Percentiles rank a stretch among this genome's conserved stretches.
These are phyloP conservation scores for Pyrgus malvae DNA, from an alignment of 2,888 invertebrate species.

Conservation along the genomic window DNA sequence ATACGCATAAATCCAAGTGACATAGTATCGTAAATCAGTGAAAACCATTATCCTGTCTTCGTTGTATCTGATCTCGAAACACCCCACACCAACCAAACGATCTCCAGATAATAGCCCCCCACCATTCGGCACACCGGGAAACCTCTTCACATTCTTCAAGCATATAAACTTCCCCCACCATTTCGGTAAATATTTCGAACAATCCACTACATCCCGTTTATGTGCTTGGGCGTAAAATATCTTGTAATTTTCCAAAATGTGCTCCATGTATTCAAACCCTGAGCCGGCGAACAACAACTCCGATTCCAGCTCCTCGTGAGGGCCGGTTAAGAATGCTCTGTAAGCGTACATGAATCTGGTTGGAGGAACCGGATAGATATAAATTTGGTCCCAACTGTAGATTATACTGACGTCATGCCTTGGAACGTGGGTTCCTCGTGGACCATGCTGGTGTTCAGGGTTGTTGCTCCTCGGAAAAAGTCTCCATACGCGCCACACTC, in stretches of 20 bases:
- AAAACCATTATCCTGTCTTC: slow-evolving; percentile 54
- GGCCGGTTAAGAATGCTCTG: slow-evolving; percentile 27
- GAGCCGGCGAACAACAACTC: slow-evolving; percentile 45
- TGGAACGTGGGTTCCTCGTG: slow-evolving; percentile 48
- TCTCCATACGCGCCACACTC: slow-evolving; percentile 49
- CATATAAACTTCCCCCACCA: slow-evolving; percentile 65
- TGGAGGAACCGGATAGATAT: slow-evolving; percentile 34
- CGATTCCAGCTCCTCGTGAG: background rate
- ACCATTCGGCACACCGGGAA: slow-evolving; percentile 51
- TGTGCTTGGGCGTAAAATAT: slow-evolving; percentile 38
- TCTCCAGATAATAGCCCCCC: slow-evolving; percentile 39
- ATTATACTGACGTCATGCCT: slow-evolving; percentile 52
- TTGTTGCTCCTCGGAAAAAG: slow-evolving; percentile 48
- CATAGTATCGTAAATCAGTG: slow-evolving; percentile 57
- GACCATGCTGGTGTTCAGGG: slow-evolving; percentile 58
- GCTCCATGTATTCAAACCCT: slow-evolving; percentile 46
- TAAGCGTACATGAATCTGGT: slow-evolving; percentile 39
- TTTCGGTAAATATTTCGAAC: slow-evolving; percentile 53
- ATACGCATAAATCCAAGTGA: slow-evolving; percentile 35
- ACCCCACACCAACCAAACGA: slow-evolving; percentile 44
- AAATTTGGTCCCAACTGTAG: slow-evolving; percentile 47
- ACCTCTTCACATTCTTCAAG: slow-evolving; percentile 38
- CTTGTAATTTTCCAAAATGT: slow-evolving; percentile 53
- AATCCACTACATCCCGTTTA: slow-evolving; percentile 39
- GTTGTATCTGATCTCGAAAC: slow-evolving; percentile 60